A percentile compares a stretch with the other conserved stretches of the same genome.
Evolutionary conservation across 2,113 vertebrate species (phyloP).

Genomic region (Crotalus viridis): DNA sequence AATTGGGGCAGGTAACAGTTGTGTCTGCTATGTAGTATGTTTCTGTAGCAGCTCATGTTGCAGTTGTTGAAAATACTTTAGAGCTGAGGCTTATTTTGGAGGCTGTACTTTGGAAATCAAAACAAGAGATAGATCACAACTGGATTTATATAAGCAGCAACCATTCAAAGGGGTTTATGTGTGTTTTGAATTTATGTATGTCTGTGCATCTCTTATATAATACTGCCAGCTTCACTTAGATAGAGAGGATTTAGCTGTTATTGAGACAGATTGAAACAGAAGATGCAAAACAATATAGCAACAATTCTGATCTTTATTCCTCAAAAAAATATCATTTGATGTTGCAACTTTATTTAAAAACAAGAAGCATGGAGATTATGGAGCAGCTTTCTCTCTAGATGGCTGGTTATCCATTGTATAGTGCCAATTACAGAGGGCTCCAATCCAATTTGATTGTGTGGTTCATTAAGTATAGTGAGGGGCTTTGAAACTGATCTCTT

Average conservation of each 20-base stretch:
- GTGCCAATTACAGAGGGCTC: neutral
- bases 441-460: neutral
- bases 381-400: neutral
- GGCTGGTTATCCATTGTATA: neutral
- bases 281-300: neutral
- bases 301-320: neutral
- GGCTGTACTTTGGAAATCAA: neutral
- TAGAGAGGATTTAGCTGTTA: neutral
- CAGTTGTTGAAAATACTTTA: neutral
- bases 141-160: conserved; percentile 1
- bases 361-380: neutral
- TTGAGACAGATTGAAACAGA: neutral
- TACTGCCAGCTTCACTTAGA: neutral
- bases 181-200: neutral
- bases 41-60: neutral
- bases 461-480: neutral
- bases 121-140: neutral
- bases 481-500: neutral
- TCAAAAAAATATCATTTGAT: neutral
- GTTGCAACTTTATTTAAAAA: neutral
- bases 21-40: neutral
- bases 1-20: neutral
- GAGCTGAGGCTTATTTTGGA: rapidly evolving
- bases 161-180: neutral
- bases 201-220: neutral